Evolutionary conservation across 2,888 invertebrate genomes (phyloP), one percentile per base, ranked within the genome.

Genomic region (Leptinotarsa juncta): DNA sequence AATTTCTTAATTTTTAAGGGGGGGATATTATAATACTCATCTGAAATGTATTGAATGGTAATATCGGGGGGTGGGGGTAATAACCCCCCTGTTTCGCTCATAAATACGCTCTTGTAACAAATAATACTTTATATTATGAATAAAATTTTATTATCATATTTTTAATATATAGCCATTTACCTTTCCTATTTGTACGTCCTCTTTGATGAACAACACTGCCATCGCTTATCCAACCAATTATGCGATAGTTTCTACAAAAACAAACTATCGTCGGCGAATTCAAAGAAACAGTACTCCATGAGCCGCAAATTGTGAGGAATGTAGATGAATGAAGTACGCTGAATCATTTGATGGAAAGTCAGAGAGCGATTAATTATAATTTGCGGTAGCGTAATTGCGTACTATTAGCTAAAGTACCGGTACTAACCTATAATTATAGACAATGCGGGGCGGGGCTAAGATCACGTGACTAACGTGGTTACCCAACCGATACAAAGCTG

Each of bases 321-420:
- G 55, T 57, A 69, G 69, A 57, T 69, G 69, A 20, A 69, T 69
- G 53, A 60, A 69, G 69, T 69, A 69, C 57, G 57, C 16, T 18
- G 55, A 62, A 69, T 48, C 57, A 69, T 69, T 69, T 57, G 53
- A 78, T 81, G 75, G 78, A 80, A 79, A 82, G 79, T 77, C 79
- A 76, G 78, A 78, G 76, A 80, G 77, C 77, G 80, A 84, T 84
- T 84, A 84, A 84, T 84, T 84, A 83, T 84, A 84, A 83, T 82
- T 83, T 84, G 84, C 86, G 81, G 86, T 86, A 86, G 87, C 86
- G 82, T 86, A 85, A 87, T 86, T 87, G 86, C 83, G 81, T 81
- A 81, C 84, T 82, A 85, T 86, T 86, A 85, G 83, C 82, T 82
- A 83, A 80, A 82, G 80, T 78, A 81, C 80, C 78, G 77, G 78